These are phyloP conservation scores for Oreocharis arfaki DNA, from an alignment of 2,113 vertebrate genomes.

Conservation along the genomic window DNA sequence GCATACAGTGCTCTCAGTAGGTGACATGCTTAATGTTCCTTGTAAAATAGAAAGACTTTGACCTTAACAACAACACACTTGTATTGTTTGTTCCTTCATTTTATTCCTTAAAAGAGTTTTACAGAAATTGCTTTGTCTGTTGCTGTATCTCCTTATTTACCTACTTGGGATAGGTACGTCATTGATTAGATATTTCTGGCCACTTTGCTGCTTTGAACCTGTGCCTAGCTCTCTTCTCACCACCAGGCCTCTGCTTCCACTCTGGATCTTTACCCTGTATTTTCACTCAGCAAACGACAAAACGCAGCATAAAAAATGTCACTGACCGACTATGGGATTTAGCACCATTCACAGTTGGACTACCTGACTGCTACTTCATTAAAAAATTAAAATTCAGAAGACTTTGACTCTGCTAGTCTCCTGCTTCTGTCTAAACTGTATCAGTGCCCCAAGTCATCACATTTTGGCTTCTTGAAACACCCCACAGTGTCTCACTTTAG, in stretches of 20 bases:
- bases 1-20: not conserved
- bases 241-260: not conserved
- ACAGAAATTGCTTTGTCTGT: not conserved
- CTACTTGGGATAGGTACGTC: not conserved
- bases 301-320: not conserved
- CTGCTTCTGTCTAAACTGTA: not conserved
- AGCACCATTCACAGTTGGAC: not conserved
- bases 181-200: not conserved
- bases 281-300: not conserved
- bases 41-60: not conserved
- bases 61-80: not conserved
- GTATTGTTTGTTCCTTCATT: not conserved
- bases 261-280: not conserved
- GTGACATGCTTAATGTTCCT: not conserved
- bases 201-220: not conserved
- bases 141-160: not conserved
- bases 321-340: fast-evolving
- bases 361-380: not conserved
- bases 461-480: not conserved
- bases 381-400: not conserved
- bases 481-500: not conserved
- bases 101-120: not conserved
- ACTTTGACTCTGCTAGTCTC: not conserved
- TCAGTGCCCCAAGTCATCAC: not conserved
- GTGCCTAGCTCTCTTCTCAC: not conserved